phyloP scores from a whole-genome alignment of 2,888 invertebrate genomes.

The Allolobophora icterica region DNA sequence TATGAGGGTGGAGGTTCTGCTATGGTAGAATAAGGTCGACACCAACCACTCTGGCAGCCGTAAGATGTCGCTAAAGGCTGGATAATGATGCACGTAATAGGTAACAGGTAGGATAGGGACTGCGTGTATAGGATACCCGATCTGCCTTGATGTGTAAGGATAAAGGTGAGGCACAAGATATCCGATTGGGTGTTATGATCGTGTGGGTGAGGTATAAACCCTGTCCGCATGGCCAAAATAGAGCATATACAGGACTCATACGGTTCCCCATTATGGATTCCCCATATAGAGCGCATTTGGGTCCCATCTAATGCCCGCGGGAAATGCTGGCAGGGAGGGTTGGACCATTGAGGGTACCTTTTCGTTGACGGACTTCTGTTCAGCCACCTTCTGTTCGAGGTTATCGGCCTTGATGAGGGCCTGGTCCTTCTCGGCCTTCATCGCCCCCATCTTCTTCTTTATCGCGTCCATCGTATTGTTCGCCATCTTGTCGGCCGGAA shows the following conservation, averaged over 20 bases:
- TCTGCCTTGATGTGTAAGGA: not conserved
- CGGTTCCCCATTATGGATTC: too few species aligned
- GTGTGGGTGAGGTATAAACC: not conserved
- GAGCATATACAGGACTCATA: not conserved
- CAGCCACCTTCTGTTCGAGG: constrained; percentile 92
- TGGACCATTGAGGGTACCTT: constrained; percentile 64
- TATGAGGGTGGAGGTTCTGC: too few species aligned
- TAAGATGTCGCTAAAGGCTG: not conserved
- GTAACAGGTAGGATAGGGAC: not conserved
- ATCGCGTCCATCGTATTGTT: constrained; percentile 82
- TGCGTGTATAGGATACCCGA: not conserved
- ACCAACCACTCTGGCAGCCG: not conserved
- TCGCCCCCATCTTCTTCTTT: constrained; percentile 99
- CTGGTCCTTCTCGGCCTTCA: constrained; percentile 99
- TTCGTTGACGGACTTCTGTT: constrained; percentile 73
- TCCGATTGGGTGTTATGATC: not conserved
- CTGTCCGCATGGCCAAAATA: not conserved
- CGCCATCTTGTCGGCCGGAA: not conserved
- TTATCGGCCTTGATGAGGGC: constrained; percentile 93
- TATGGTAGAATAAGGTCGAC: not conserved
- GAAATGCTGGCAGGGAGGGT: not conserved
- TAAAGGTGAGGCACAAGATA: not conserved
- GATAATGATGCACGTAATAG: not conserved
- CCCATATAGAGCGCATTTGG: too few species aligned
- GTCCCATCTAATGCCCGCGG: too few species aligned